Conservation (phyloP, 2,888 invertebrate genomes). For the Iphiclides podalirius region DNA sequence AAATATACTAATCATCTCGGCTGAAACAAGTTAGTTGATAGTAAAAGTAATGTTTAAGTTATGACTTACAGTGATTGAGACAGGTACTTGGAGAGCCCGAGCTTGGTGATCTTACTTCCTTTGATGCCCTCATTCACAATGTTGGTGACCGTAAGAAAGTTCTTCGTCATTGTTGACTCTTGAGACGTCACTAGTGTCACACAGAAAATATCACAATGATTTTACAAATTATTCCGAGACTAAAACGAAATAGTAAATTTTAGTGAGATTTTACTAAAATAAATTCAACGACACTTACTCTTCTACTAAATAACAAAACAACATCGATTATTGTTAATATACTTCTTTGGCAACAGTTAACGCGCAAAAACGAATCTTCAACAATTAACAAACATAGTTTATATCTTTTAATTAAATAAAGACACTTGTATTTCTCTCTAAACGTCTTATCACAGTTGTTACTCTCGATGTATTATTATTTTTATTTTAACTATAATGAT, state of each 20-base stretch:
- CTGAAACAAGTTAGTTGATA: no score
- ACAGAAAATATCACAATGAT: constrained; percentile 34
- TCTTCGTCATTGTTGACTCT: constrained; percentile 77
- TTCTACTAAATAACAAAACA: constrained; percentile 59
- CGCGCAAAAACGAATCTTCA: constrained; percentile 48
- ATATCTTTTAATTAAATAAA: constrained; percentile 37
- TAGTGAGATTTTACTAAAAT: neutral
- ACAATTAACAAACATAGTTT: constrained; percentile 26
- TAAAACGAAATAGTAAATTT: constrained; percentile 27
- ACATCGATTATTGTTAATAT: constrained; percentile 62
- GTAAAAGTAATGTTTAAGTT: no score
- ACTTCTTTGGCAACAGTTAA: constrained; percentile 58
- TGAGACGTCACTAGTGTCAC: constrained; percentile 64
- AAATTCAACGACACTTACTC: constrained; percentile 53
- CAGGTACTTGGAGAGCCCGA: constrained; percentile 86
- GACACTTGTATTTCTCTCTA: constrained; percentile 31
- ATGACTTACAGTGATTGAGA: constrained; percentile 89
- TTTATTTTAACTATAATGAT: neutral
- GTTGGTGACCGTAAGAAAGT: constrained; percentile 81
- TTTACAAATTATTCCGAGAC: constrained; percentile 19
- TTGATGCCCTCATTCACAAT: constrained; percentile 87
- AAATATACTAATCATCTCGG: no score
- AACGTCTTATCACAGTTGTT: constrained; percentile 17
- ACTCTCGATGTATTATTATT: constrained; percentile 12
- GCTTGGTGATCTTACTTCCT: constrained; percentile 86